Base-by-base conservation (phyloP, 2,888 invertebrate genomes). In the Scelioninae gen. 2 region DNA sequence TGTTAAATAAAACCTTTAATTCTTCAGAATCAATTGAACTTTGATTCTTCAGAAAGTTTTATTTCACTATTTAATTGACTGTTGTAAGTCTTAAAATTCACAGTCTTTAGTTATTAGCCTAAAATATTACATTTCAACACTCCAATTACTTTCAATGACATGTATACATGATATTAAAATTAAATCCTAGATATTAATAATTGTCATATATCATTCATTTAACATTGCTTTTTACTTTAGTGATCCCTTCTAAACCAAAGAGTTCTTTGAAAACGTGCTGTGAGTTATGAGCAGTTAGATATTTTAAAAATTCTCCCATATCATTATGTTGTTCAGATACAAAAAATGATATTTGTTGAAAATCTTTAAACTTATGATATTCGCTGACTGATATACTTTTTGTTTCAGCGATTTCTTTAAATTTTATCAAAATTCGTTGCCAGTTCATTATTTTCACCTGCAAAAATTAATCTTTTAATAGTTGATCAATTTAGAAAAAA, bases 381-480 rank as follows among this genome's bases (percentile, higher is more conserved):
- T 78, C 77, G 13, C 82, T 80, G 65, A 88, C 83, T 35, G 85
- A 80, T 3, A 82, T 78, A 13, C 83, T 79, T 5, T 83, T 78
- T 78, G 85, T 84, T 81, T 84, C 82, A 2, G 84, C 82, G 39
- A 86, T 84, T 87, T 96, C 96, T 58, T 89, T 90, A 83, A 93
- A 91, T 80, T 92, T 92, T 68, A 95, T 87, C 60, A 90, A 88
- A 76, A 97, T 93, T 87, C 91, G 92, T 80, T 96, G 94, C 96
- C 96, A 97, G 76, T 89, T 91, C 91, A 96, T 90, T 18, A 91
- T 87, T 84, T 93, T 92, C 5, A 96, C 91, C 78, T 87, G 77
- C 22, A 46, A 84, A 82, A 45, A 46, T 28, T n/a, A n/a, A n/a
- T n/a, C n/a, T n/a, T n/a, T n/a, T n/a, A n/a, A n/a, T n/a, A n/a